These are phyloP conservation scores for Pipistrellus pipistrellus DNA, from an alignment of 2,797 vertebrate species.

Conservation along the genomic window DNA sequence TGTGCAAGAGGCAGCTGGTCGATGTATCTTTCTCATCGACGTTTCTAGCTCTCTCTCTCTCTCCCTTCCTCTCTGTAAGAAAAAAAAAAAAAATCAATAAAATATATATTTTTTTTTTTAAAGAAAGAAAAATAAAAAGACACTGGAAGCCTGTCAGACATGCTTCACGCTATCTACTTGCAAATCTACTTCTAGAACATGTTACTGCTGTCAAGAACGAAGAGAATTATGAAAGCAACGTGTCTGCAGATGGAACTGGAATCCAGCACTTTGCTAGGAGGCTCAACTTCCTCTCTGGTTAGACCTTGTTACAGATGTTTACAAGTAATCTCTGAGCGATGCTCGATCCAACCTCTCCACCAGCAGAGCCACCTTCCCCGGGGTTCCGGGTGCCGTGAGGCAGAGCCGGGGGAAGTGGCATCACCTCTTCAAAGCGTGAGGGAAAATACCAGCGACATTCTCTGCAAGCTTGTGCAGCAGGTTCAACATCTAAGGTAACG, in stretches of 20 bases:
- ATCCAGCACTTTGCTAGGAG: not conserved
- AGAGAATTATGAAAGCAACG: not conserved
- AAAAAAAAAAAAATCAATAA: too few relatives aligned
- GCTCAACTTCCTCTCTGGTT: conserved; percentile 3
- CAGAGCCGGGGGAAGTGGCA: not conserved
- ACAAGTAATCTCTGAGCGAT: not conserved
- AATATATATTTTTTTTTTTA: too few relatives aligned
- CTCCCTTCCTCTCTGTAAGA: too few relatives aligned
- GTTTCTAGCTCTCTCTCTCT: too few relatives aligned
- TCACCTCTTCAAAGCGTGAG: not conserved
- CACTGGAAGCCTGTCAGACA: not conserved
- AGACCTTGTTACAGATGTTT: not conserved
- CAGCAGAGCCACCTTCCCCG: not conserved
- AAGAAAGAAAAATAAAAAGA: not conserved
- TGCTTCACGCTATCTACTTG: not conserved
- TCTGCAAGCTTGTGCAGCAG: not conserved
- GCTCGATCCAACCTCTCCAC: not conserved
- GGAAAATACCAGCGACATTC: not conserved
- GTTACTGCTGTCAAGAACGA: not conserved
- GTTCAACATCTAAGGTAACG: not conserved
- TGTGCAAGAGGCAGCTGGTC: too few relatives aligned
- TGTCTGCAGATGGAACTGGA: not conserved
- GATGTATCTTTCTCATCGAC: too few relatives aligned
- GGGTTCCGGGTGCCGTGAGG: not conserved
- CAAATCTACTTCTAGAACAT: not conserved